Percentiles rank a stretch among this genome's conserved stretches.
Conservation (phyloP, 2,113 vertebrate species). For the Sturnira hondurensis region DNA sequence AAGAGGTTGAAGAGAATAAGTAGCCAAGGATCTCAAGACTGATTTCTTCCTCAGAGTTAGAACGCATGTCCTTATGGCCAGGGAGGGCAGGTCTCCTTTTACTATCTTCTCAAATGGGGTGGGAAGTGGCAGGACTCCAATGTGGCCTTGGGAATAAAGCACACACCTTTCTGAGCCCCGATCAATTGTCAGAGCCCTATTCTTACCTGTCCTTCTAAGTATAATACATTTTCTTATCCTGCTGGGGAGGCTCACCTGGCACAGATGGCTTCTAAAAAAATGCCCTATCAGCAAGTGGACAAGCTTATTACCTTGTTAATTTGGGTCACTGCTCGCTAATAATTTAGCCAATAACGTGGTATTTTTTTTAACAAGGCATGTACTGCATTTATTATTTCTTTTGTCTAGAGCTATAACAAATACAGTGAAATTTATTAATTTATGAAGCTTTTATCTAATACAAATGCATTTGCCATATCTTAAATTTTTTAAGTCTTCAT, state of each 20-base stretch:
- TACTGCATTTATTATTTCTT: conserved; percentile 83
- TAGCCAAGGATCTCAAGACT: not conserved
- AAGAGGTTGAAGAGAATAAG: not conserved
- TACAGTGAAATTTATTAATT: conserved; percentile 79
- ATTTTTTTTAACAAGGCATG: conserved; percentile 80
- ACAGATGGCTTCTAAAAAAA: conserved; percentile 66
- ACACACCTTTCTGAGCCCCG: not conserved
- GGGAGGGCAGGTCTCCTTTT: not conserved
- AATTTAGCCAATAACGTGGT: conserved; percentile 80
- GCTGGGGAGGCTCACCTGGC: conserved; percentile 66
- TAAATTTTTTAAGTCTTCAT: conserved; percentile 78
- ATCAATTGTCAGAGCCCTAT: not conserved
- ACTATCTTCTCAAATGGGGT: not conserved
- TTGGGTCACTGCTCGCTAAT: conserved; percentile 82
- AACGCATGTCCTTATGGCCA: not conserved
- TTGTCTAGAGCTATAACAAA: conserved; percentile 79
- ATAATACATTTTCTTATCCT: not conserved
- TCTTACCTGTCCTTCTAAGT: conserved; percentile 43
- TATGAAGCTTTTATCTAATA: conserved; percentile 74
- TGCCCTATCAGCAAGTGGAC: conserved; percentile 76
- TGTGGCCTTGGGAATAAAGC: not conserved
- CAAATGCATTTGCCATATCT: conserved; percentile 73
- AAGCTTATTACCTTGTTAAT: conserved; percentile 82
- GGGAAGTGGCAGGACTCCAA: not conserved
- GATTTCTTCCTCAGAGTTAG: not conserved